Conservation (phyloP, 2,888 invertebrate genomes). For the Melanargia galathea region DNA sequence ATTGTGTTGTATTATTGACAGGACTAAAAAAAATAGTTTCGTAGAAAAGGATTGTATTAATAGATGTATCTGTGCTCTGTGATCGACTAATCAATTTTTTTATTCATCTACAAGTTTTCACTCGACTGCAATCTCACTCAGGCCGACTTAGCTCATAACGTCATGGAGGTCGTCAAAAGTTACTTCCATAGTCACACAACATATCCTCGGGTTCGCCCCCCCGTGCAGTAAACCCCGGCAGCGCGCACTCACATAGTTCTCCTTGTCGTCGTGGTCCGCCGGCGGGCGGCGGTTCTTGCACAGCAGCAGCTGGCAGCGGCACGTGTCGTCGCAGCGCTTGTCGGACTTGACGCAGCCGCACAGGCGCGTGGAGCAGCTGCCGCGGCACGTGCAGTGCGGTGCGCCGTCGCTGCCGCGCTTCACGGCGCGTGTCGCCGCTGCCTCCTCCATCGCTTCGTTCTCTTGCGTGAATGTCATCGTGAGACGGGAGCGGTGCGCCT, state of each 20-base stretch:
- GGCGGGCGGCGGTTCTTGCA: constrained; percentile 65
- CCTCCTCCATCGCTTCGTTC: constrained; percentile 40
- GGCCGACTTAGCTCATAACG: too few relatives aligned
- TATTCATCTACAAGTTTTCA: too few relatives aligned
- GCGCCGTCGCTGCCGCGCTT: constrained; percentile 83
- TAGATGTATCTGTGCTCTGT: too few relatives aligned
- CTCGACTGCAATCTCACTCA: too few relatives aligned
- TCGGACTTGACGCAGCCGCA: constrained; percentile 84
- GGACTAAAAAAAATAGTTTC: too few relatives aligned
- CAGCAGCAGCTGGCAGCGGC: constrained; percentile 76
- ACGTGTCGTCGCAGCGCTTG: constrained; percentile 68
- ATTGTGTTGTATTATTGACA: too few relatives aligned
- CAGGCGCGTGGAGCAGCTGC: constrained; percentile 79
- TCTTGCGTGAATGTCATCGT: constrained; percentile 69
- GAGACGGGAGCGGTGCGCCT: constrained; percentile 68
- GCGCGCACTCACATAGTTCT: constrained; percentile 50
- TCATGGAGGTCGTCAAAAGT: too few relatives aligned
- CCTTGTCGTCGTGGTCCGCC: constrained; percentile 67
- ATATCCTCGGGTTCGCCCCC: too few relatives aligned
- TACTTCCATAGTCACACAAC: too few relatives aligned
- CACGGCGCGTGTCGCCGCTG: constrained; percentile 45
- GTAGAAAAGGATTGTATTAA: too few relatives aligned
- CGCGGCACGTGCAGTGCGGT: constrained; percentile 84
- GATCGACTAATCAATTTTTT: too few relatives aligned
- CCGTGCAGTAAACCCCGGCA: too few relatives aligned